These are phyloP conservation scores for Corynorhinus townsendii DNA, from an alignment of 2,113 vertebrate genomes.

Conservation along the genomic window DNA sequence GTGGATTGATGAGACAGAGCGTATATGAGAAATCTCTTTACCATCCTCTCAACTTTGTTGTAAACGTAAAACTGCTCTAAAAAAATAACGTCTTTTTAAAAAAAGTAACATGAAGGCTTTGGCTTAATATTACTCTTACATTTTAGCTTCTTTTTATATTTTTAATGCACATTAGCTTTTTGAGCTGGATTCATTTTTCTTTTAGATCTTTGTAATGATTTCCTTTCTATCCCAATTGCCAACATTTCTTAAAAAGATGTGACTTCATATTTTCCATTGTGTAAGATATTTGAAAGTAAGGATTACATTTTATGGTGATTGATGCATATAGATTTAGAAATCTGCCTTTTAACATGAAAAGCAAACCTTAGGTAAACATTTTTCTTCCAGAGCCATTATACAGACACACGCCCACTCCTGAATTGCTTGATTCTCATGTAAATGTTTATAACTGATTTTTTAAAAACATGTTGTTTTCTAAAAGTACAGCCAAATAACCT, in stretches of 20 bases:
- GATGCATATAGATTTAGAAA: background rate
- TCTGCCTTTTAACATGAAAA: slow-evolving; percentile 12
- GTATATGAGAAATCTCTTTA: background rate
- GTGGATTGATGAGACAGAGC: background rate
- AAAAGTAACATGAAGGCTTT: background rate
- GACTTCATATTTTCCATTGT: background rate
- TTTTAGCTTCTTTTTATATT: background rate
- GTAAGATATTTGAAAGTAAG: background rate
- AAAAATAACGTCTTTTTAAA: background rate
- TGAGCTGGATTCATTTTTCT: background rate
- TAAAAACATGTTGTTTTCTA: slow-evolving; percentile 34
- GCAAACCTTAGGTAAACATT: background rate
- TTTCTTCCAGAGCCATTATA: background rate
- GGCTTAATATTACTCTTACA: background rate
- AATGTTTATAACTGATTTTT: slow-evolving; percentile 30
- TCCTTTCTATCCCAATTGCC: background rate
- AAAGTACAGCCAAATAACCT: slow-evolving; percentile 23
- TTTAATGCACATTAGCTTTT: background rate
- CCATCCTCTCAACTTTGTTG: background rate
- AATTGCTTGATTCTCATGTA: background rate
- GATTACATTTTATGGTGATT: background rate
- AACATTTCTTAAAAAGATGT: background rate
- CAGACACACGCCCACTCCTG: background rate
- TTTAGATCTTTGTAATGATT: background rate
- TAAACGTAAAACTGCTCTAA: background rate